Conservation (phyloP, 2,113 vertebrate genomes). For the Seriola aureovittata region DNA sequence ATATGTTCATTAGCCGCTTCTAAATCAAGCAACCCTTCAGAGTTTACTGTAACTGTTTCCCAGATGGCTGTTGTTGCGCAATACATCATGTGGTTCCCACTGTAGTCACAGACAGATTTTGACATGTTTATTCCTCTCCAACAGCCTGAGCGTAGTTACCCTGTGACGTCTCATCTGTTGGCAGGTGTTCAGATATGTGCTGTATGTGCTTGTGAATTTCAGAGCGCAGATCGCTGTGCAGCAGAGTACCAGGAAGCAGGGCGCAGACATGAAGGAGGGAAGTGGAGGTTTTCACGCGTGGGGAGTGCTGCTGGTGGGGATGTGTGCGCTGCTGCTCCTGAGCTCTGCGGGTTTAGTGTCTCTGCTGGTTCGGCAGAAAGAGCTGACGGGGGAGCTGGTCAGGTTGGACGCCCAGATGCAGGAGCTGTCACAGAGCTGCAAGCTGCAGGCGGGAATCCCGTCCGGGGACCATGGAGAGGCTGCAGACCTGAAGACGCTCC, state of each 20-base stretch:
- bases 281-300: constrained; percentile 32
- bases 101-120: constrained; percentile 53
- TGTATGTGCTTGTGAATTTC: constrained; percentile 45
- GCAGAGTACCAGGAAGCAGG: constrained; percentile 1
- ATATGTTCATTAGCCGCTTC: constrained; percentile 51
- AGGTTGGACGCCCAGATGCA: constrained; percentile 78
- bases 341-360: constrained; percentile 83
- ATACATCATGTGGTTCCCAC: constrained; percentile 30
- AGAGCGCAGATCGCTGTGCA: constrained; percentile 46
- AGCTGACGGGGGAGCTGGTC: constrained; percentile 82
- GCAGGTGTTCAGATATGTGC: constrained; percentile 64
- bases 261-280: constrained; percentile 63
- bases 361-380: constrained; percentile 83
- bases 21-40: constrained; percentile 40
- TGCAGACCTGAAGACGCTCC: constrained; percentile 50
- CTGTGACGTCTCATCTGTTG: constrained; percentile 65
- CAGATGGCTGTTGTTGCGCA: constrained; percentile 68
- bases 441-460: constrained; percentile 4
- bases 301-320: constrained; percentile 74
- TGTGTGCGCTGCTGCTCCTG: constrained; percentile 82
- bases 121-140: constrained; percentile 65
- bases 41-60: constrained; percentile 47
- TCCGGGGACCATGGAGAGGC: background rate
- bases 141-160: constrained; percentile 36
- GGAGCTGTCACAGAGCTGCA: constrained; percentile 65